Evolutionary conservation across 2,888 invertebrate genomes (phyloP).

Genomic region (Philonicus albiceps): DNA sequence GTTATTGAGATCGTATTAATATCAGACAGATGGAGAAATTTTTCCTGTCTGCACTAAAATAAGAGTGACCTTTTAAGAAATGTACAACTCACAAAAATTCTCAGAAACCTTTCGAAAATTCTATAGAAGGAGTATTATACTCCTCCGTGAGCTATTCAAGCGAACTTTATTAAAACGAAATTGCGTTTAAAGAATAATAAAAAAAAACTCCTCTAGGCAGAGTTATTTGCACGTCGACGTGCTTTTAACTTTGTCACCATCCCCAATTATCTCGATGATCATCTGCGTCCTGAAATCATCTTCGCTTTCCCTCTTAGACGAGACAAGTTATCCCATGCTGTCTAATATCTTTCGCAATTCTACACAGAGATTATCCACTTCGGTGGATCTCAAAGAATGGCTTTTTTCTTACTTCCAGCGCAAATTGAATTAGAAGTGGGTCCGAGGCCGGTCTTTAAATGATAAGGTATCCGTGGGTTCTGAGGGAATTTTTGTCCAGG

Average conservation of each 20-base stretch:
- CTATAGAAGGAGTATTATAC: not conserved
- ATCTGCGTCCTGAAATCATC: not conserved
- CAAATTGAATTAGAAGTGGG: conserved; percentile 18
- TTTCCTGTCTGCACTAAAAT: not conserved
- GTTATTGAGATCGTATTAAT: not conserved
- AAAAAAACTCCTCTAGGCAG: not conserved
- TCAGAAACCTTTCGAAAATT: not conserved
- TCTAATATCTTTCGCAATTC: not conserved
- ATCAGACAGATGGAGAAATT: not conserved
- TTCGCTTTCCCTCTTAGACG: not conserved
- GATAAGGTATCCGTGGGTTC: not conserved
- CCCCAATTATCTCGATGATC: not conserved
- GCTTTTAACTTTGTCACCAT: conserved; percentile 13
- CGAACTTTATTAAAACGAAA: not conserved
- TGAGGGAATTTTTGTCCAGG: not conserved
- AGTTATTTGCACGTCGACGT: not conserved
- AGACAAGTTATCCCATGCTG: not conserved
- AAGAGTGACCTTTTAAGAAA: not conserved
- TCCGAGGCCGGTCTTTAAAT: not conserved
- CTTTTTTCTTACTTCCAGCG: not conserved
- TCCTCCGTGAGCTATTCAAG: not conserved
- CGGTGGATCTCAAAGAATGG: not conserved
- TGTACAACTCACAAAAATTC: not conserved
- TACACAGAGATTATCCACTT: conserved; percentile 20
- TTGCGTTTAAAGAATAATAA: not conserved